A percentile compares a stretch with the other conserved stretches of the same genome.
These are phyloP conservation scores for Poecilia gillii DNA, from an alignment of 2,797 vertebrate species.

Conservation along the genomic window DNA sequence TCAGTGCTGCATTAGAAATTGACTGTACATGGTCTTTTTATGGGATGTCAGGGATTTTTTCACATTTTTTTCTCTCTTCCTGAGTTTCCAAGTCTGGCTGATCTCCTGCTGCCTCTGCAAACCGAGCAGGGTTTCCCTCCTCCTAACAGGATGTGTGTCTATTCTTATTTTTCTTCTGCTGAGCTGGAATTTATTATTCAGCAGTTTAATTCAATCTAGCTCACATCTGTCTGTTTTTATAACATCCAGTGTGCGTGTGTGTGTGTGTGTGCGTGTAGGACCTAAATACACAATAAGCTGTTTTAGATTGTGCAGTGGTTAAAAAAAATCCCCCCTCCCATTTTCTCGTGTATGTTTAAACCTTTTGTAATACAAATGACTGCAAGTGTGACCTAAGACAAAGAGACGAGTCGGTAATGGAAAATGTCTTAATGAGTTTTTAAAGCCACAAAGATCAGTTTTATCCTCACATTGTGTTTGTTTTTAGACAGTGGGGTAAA, in stretches of 20 bases:
- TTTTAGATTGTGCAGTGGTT: conserved; percentile 8
- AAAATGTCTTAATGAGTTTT: neutral
- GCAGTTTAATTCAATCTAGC: conserved; percentile 33
- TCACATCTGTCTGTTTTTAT: conserved; percentile 52
- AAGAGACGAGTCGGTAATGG: neutral
- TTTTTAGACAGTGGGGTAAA: neutral
- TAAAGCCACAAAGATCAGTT: neutral
- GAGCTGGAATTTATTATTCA: conserved; percentile 48
- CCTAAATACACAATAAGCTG: neutral
- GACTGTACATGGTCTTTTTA: conserved; percentile 55
- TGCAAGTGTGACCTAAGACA: conserved; percentile 19
- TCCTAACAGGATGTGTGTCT: conserved; percentile 35
- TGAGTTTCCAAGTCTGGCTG: conserved; percentile 39
- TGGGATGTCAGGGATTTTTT: conserved; percentile 27
- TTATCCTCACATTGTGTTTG: neutral
- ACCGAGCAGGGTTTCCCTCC: conserved; percentile 38
- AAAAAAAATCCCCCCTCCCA: conserved; percentile 6
- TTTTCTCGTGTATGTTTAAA: neutral
- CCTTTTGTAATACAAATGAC: conserved; percentile 43
- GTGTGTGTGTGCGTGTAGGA: conserved; percentile 16
- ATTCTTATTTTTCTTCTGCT: conserved; percentile 40
- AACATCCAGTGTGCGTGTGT: conserved; percentile 19
- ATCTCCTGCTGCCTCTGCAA: conserved; percentile 48
- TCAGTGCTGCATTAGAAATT: conserved; percentile 22
- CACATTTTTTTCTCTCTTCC: conserved; percentile 52